Conservation (phyloP, 2,888 invertebrate genomes). For the Euplagia quadripunctaria region DNA sequence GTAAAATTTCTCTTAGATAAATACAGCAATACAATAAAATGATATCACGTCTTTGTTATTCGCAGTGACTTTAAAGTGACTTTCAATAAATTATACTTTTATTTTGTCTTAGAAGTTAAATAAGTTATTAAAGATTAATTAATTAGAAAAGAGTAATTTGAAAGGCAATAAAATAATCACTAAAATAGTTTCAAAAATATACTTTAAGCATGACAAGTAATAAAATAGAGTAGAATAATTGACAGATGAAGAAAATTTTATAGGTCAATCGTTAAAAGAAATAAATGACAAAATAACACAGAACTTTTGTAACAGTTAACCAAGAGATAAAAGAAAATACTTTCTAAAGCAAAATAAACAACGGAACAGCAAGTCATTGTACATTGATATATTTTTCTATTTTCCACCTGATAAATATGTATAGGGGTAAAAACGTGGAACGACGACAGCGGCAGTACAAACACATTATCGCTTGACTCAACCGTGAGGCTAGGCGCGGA, state of each 20-base stretch:
- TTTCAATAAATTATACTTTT: too few relatives aligned
- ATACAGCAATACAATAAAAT: neutral
- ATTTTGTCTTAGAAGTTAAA: too few relatives aligned
- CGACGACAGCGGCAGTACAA: slow-evolving; percentile 24
- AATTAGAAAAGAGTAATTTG: too few relatives aligned
- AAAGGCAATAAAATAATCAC: too few relatives aligned
- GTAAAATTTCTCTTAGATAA: neutral
- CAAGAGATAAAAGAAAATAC: neutral
- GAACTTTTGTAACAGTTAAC: neutral
- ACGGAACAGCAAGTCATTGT: slow-evolving; percentile 10
- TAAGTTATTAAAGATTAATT: too few relatives aligned
- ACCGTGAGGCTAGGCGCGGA: slow-evolving; percentile 21
- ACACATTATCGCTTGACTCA: slow-evolving; percentile 35
- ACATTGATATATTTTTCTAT: slow-evolving; percentile 17
- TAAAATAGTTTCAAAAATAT: too few relatives aligned
- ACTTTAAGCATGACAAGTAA: neutral
- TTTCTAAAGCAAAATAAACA: slow-evolving; percentile 8
- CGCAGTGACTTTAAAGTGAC: neutral
- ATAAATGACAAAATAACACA: neutral
- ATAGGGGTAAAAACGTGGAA: slow-evolving; percentile 24
- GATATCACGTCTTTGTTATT: neutral
- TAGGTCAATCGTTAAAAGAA: neutral
- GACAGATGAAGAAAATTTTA: neutral
- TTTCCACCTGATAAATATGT: slow-evolving; percentile 31
- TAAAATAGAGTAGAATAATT: too few relatives aligned